phyloP scores from a whole-genome alignment of 2,888 invertebrate genomes.

The Tipula confusa region DNA sequence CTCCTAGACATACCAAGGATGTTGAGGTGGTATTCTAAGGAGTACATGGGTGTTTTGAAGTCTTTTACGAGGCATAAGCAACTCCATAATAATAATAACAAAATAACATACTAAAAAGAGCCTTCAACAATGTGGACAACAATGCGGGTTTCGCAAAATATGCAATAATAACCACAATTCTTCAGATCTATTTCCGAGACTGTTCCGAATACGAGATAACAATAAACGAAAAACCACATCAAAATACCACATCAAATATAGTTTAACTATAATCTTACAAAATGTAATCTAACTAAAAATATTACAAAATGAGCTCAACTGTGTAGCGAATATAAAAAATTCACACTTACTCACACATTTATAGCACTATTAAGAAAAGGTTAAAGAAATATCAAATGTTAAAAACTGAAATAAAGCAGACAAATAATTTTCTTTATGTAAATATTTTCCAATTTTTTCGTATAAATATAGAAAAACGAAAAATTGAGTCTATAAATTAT shows the following conservation, averaged over 20 bases:
- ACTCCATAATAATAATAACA: no score
- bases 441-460: not conserved
- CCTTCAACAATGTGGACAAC: no score
- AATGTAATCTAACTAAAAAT: not conserved
- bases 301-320: not conserved
- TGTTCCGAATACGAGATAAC: not conserved
- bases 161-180: not conserved
- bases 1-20: no score
- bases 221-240: not conserved
- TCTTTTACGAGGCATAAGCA: no score
- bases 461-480: not conserved
- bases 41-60: no score
- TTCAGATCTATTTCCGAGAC: not conserved
- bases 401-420: not conserved
- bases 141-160: not conserved
- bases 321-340: not conserved
- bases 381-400: not conserved
- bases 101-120: no score
- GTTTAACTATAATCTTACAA: not conserved
- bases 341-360: not conserved
- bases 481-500: not conserved
- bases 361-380: not conserved
- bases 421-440: not conserved
- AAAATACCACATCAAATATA: not conserved
- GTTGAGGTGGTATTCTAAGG: no score